These are phyloP conservation scores for Troides aeacus DNA, from an alignment of 2,888 invertebrate genomes.

Conservation along the genomic window DNA sequence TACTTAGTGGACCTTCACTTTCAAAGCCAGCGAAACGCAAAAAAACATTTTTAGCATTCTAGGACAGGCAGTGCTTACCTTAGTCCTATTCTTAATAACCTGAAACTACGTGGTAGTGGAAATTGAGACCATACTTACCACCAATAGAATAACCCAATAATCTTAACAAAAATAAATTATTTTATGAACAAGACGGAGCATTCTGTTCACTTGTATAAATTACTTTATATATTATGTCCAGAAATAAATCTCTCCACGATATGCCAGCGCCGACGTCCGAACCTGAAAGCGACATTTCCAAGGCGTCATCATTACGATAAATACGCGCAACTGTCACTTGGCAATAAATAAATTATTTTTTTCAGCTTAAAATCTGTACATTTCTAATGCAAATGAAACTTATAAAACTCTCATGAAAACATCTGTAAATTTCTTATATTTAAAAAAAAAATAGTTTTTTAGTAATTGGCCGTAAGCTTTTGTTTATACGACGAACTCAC, in stretches of 20 bases:
- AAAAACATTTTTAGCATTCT: too few relatives aligned
- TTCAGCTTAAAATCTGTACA: background rate
- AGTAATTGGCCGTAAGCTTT: too few relatives aligned
- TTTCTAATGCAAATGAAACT: background rate
- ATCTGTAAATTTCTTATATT: background rate
- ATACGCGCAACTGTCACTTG: constrained; percentile 31
- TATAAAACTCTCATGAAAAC: background rate
- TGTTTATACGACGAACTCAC: too few relatives aligned
- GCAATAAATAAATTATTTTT: constrained; percentile 19
- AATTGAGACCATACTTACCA: too few relatives aligned
- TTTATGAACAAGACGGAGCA: background rate
- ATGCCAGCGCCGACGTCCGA: constrained; percentile 7
- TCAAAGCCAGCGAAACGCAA: too few relatives aligned
- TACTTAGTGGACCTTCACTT: too few relatives aligned
- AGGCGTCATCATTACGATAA: constrained; percentile 8
- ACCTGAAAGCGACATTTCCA: constrained; percentile 30
- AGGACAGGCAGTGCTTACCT: too few relatives aligned
- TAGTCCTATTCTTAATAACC: too few relatives aligned
- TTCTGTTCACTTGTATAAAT: background rate
- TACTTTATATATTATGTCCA: background rate
- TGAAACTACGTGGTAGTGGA: too few relatives aligned
- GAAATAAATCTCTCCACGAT: constrained; percentile 9
- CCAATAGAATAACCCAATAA: background rate
- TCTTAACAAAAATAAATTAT: background rate
- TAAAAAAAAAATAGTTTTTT: too few relatives aligned